Evolutionary conservation across 2,888 invertebrate species (phyloP).

Genomic region (Heliconius ethilla): DNA sequence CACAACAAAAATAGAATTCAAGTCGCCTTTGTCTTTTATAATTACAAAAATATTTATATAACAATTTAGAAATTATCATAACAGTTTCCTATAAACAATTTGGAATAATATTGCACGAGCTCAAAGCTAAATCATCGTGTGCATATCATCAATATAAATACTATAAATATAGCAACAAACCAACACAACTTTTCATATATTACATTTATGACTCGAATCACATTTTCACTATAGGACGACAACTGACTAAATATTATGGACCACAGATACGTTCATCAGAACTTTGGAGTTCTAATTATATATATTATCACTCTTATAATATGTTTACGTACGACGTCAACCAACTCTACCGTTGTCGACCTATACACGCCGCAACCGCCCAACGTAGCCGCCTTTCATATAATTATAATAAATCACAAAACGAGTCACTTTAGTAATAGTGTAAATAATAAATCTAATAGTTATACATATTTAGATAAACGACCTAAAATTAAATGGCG

Average conservation of each 20-base stretch:
- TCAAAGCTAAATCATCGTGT: slow-evolving; percentile 76
- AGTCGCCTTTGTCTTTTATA: slow-evolving; percentile 80
- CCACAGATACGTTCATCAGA: slow-evolving; percentile 40
- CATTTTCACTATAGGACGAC: slow-evolving; percentile 52
- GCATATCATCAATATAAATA: slow-evolving; percentile 66
- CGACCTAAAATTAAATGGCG: slow-evolving; percentile 30
- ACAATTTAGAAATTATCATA: slow-evolving; percentile 80
- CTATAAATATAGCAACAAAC: slow-evolving; percentile 78
- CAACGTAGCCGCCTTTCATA: slow-evolving; percentile 45
- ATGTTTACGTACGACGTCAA: slow-evolving; percentile 44
- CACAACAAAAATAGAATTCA: slow-evolving; percentile 79
- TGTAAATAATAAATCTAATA: slow-evolving; percentile 36
- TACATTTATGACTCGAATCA: slow-evolving; percentile 66
- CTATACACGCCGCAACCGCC: slow-evolving; percentile 44
- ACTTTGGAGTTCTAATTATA: slow-evolving; percentile 37
- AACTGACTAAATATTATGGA: slow-evolving; percentile 47
- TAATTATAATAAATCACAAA: slow-evolving; percentile 41
- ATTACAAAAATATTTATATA: slow-evolving; percentile 78
- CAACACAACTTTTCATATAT: slow-evolving; percentile 70
- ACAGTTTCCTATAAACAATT: slow-evolving; percentile 76
- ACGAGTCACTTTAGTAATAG: slow-evolving; percentile 34
- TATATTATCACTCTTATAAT: slow-evolving; percentile 41
- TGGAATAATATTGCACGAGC: slow-evolving; percentile 81
- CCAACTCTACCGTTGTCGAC: slow-evolving; percentile 49
- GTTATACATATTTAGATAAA: slow-evolving; percentile 29